These are phyloP conservation scores for Diadophis punctatus DNA, from an alignment of 2,113 vertebrate genomes.

Conservation along the genomic window DNA sequence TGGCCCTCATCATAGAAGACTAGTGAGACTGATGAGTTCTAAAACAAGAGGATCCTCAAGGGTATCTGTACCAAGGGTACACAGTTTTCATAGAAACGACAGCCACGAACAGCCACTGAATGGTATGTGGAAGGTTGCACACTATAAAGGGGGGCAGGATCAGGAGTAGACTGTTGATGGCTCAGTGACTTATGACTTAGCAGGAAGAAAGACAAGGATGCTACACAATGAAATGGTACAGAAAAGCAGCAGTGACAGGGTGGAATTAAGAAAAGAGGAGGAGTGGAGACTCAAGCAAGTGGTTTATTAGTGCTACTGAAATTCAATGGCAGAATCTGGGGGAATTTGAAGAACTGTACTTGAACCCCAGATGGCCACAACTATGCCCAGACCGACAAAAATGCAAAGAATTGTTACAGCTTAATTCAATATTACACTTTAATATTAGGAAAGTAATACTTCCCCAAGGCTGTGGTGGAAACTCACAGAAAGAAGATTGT, in stretches of 20 bases:
- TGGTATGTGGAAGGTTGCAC: background rate
- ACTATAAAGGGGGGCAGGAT: background rate
- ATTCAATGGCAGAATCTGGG: background rate
- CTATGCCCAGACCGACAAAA: background rate
- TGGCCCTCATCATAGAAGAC: background rate
- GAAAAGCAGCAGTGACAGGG: background rate
- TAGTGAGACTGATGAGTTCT: background rate
- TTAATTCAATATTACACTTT: background rate
- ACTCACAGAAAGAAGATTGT: background rate
- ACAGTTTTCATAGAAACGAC: background rate
- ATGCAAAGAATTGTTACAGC: background rate
- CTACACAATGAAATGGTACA: background rate
- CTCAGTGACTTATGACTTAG: background rate
- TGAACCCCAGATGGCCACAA: background rate
- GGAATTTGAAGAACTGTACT: background rate
- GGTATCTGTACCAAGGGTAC: background rate
- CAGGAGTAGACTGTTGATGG: background rate
- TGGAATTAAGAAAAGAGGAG: background rate
- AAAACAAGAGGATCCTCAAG: background rate
- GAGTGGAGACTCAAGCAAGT: background rate
- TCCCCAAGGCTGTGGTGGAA: background rate
- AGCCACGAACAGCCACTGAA: background rate
- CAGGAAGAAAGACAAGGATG: background rate
- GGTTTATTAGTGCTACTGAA: background rate
- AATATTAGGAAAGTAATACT: background rate